Evolutionary conservation across 2,888 invertebrate genomes (phyloP).

Genomic region (Drosophila nr. perissopoda): DNA sequence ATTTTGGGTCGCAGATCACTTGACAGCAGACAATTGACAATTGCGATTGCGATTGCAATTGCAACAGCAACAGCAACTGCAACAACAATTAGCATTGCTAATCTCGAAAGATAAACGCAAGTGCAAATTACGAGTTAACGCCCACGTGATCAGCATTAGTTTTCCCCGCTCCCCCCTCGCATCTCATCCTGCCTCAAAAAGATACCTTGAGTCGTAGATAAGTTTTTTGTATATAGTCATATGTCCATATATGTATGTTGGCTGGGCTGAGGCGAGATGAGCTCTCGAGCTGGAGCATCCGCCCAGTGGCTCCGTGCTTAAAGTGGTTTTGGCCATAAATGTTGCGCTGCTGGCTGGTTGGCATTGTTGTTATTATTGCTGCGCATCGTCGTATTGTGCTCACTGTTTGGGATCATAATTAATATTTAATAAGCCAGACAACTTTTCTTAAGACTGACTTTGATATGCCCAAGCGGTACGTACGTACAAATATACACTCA

Average conservation of each 20-base stretch:
- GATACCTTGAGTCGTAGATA: constrained; percentile 44
- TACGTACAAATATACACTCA: constrained; percentile 4
- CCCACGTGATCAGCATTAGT: constrained; percentile 44
- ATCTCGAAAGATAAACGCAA: constrained; percentile 57
- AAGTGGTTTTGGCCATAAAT: constrained; percentile 78
- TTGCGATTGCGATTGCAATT: constrained; percentile 35
- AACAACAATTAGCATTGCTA: constrained; percentile 76
- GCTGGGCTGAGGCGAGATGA: constrained; percentile 25
- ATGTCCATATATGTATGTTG: constrained; percentile 69
- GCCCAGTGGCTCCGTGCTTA: constrained; percentile 69
- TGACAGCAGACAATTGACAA: constrained; percentile 45
- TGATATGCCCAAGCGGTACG: constrained; percentile 34
- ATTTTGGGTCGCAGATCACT: constrained; percentile 72
- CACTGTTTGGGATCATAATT: constrained; percentile 64
- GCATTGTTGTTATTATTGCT: constrained; percentile 48
- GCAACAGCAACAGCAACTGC: constrained; percentile 7
- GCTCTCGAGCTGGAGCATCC: constrained; percentile 49
- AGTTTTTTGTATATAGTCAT: constrained; percentile 57
- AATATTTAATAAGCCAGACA: constrained; percentile 77
- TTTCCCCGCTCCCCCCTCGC: neutral
- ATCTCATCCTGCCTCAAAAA: constrained; percentile 8
- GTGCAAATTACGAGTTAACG: constrained; percentile 42
- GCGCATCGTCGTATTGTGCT: constrained; percentile 30
- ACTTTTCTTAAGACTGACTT: constrained; percentile 43
- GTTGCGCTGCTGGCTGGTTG: constrained; percentile 19